Percentiles rank a stretch among this genome's conserved stretches.
Conservation (phyloP, 2,888 invertebrate species). For the Frankliniella fusca region DNA sequence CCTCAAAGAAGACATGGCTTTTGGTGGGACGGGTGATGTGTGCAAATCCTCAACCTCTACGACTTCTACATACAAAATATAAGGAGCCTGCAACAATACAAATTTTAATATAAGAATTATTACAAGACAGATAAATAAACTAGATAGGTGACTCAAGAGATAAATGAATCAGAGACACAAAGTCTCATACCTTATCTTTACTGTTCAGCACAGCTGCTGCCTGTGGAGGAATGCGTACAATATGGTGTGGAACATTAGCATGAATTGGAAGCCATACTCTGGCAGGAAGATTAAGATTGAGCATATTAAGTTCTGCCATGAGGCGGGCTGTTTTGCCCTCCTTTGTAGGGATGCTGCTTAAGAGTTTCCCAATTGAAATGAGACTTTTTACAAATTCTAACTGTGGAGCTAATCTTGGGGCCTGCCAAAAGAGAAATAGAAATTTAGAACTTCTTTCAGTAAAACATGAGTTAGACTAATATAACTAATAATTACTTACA, state of each 20-base stretch:
- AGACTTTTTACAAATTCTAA: constrained; percentile 83
- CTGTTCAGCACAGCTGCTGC: constrained; percentile 98
- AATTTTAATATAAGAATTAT: neutral
- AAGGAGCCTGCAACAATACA: constrained; percentile 69
- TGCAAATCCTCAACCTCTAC: constrained; percentile 80
- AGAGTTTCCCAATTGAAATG: constrained; percentile 77
- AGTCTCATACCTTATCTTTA: constrained; percentile 76
- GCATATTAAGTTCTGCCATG: constrained; percentile 84
- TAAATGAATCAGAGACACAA: constrained; percentile 4
- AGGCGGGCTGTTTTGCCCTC: constrained; percentile 89
- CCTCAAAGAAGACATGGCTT: constrained; percentile 77
- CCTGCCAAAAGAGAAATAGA: constrained; percentile 51
- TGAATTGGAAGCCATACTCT: constrained; percentile 96
- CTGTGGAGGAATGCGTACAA: constrained; percentile 94
- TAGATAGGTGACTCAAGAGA: too few relatives aligned
- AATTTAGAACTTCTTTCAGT: neutral
- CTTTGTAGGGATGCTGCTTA: constrained; percentile 77
- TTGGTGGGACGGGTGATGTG: constrained; percentile 82
- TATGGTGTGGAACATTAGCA: constrained; percentile 73
- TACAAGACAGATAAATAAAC: neutral
- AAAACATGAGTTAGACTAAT: neutral
- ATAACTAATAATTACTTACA: constrained; percentile 48
- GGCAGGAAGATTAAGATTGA: constrained; percentile 96
- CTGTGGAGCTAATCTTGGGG: constrained; percentile 76
- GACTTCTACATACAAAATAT: constrained; percentile 96